Evolutionary conservation across 1,140 invertebrate species (phyloP).

Genomic region (Platorchestia sp.): DNA sequence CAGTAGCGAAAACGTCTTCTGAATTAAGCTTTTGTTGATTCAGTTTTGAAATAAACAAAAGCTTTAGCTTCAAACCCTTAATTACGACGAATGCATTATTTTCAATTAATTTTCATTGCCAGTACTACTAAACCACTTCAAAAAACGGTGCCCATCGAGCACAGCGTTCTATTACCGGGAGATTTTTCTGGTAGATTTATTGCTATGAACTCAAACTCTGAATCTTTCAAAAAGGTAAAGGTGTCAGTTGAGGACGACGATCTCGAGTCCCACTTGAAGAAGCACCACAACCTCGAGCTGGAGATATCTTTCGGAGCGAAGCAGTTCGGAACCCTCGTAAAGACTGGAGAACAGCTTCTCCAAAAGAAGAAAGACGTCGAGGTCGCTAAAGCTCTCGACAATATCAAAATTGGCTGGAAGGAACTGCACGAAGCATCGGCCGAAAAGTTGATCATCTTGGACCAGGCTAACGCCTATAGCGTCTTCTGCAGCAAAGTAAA

Average conservation of each 20-base stretch:
- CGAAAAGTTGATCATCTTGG: neutral
- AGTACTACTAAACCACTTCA: too few species aligned
- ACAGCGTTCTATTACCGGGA: too few species aligned
- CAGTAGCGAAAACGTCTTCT: too few species aligned
- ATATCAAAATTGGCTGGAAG: neutral
- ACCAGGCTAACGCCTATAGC: constrained; percentile 39
- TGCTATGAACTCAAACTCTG: too few species aligned
- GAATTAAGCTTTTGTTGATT: too few species aligned
- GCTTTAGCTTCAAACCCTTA: too few species aligned
- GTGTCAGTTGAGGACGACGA: neutral
- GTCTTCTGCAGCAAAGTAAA: constrained; percentile 25
- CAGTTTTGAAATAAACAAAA: too few species aligned
- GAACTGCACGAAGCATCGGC: neutral
- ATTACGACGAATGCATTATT: too few species aligned
- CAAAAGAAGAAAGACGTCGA: neutral
- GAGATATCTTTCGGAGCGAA: neutral
- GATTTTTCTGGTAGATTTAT: too few species aligned
- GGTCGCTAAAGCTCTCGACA: neutral
- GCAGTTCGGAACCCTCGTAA: neutral
- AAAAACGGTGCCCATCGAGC: too few species aligned
- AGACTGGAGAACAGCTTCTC: constrained; percentile 2
- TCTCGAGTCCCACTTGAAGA: neutral
- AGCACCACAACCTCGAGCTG: constrained; percentile 1
- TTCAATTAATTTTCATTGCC: too few species aligned
- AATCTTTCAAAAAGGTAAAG: neutral